A percentile compares a stretch with the other conserved stretches of the same genome.
These are phyloP conservation scores for Petrocephalus microphthalmus DNA, from an alignment of 2,113 vertebrate genomes.

Conservation along the genomic window DNA sequence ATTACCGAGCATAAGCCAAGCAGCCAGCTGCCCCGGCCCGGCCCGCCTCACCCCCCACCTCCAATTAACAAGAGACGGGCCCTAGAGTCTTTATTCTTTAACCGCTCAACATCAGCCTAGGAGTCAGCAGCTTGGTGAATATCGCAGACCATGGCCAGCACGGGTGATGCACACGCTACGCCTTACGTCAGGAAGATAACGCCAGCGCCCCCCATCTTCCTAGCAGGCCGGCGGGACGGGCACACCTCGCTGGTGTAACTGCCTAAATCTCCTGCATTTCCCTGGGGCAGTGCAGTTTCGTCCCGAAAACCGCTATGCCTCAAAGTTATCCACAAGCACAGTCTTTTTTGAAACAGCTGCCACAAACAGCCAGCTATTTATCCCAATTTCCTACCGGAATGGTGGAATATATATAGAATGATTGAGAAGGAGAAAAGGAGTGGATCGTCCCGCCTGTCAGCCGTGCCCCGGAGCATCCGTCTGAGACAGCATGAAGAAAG, in stretches of 20 bases:
- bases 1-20: constrained; percentile 44
- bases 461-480: neutral
- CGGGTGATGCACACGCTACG: neutral
- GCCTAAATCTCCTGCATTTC: too few relatives aligned
- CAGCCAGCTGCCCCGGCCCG: constrained; percentile 16
- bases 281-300: neutral
- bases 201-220: neutral
- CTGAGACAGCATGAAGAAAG: constrained; percentile 26
- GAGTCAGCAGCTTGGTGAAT: neutral
- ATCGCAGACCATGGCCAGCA: neutral
- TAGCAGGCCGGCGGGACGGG: neutral
- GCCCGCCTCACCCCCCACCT: neutral
- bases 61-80: neutral
- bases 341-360: neutral
- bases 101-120: neutral
- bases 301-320: neutral
- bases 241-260: neutral
- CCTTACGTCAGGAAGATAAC: neutral
- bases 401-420: neutral
- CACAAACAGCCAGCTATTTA: neutral
- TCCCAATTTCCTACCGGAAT: neutral
- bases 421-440: constrained; percentile 1
- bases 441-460: constrained; percentile 9
- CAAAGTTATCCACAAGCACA: neutral
- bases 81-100: neutral